These are phyloP conservation scores for Amorpha juglandis DNA, from an alignment of 2,888 invertebrate species.

Conservation along the genomic window DNA sequence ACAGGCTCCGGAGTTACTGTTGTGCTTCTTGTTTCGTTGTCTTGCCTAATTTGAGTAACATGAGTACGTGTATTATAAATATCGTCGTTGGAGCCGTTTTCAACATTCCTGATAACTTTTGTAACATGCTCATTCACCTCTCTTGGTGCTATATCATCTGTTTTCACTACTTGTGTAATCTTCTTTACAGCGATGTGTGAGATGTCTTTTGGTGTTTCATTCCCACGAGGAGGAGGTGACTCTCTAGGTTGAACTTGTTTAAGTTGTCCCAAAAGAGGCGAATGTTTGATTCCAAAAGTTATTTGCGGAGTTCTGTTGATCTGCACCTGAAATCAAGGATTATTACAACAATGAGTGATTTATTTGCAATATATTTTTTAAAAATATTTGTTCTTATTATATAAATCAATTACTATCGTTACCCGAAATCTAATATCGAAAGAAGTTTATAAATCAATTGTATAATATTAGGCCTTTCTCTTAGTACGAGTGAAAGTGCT, in stretches of 20 bases:
- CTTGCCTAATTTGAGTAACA: conserved; percentile 67
- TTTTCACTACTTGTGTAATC: conserved; percentile 2
- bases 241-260: conserved; percentile 55
- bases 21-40: conserved; percentile 64
- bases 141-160: conserved; percentile 32
- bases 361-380: too few species aligned
- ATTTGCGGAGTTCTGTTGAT: conserved; percentile 71
- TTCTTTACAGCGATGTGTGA: background rate
- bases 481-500: too few species aligned
- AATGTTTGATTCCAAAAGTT: conserved; percentile 94
- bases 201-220: background rate
- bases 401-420: too few species aligned
- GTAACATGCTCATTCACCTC: conserved; percentile 42
- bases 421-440: too few species aligned
- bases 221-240: conserved; percentile 30
- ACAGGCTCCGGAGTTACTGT: conserved; percentile 73
- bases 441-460: too few species aligned
- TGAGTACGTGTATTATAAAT: conserved; percentile 53
- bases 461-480: too few species aligned
- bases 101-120: conserved; percentile 36
- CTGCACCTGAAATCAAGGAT: conserved; percentile 63
- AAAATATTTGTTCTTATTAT: too few species aligned
- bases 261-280: conserved; percentile 87
- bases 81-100: conserved; percentile 42
- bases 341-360: background rate